Base-by-base conservation (phyloP, 1,140 invertebrate genomes). In the Choristoneura fumiferana region DNA sequence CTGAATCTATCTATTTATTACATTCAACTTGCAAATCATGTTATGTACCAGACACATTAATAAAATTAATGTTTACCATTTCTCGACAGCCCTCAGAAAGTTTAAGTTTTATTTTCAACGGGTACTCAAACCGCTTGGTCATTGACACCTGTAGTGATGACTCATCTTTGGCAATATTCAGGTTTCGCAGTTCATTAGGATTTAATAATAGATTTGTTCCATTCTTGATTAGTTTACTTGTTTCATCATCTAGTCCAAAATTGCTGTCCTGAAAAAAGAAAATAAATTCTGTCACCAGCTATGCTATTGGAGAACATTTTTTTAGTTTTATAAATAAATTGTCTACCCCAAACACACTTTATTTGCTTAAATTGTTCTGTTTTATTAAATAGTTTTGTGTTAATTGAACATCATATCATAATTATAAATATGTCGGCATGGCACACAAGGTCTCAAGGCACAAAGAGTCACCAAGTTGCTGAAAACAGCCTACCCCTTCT, bases 191-290 rank as follows among this genome's bases (percentile, higher is more conserved):
- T 10, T 73, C 57, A 22, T 66, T 65, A 18, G 73, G 69, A 36
- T 69, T 56, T 15, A 52, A 36, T 10, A 86, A 54, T 58, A 86
- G 65, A 34, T 73, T 13, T 8, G 58, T 57, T n/a, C 75, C 80
- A 39, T 78, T 76, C 14, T 71, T 43, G n/a, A 77, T 10, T 4
- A 78, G 54, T 14, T 78, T 67, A 12, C 62, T 39, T 33, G 73
- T 56, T 52, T 69, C 58, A 10, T 80, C 71, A 71, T 79, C 73
- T 40, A 86, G 58, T 8, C 59, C 62, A 52, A 49, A 60, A 66
- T 84, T 86, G 63, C 71, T 73, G 49, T 73, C 65, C 83, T 85
- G 67, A 17, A 64, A 75, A 62, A 54, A 43, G 40, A 18, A 0
- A 12, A 45, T 3, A 45, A 18, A 4, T 1, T 40, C 17, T 8